phyloP scores from a whole-genome alignment of 2,113 vertebrate genomes.

The Oncorhynchus kisutch region DNA sequence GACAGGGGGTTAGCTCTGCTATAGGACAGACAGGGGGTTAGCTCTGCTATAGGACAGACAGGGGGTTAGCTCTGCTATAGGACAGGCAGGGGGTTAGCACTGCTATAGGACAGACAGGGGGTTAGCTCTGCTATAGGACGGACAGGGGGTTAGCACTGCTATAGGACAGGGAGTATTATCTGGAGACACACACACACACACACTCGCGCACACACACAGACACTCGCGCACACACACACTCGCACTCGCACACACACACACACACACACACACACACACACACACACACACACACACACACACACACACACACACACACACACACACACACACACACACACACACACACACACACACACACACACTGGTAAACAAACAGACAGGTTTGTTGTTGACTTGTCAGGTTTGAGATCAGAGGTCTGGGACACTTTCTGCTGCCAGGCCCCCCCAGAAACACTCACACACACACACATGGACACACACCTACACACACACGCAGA shows the following conservation, averaged over 20 bases:
- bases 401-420: not conserved
- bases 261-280: not conserved
- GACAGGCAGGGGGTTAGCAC: no score
- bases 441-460: not conserved
- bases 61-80: no score
- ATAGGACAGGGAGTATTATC: no score
- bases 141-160: no score
- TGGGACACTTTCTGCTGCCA: not conserved
- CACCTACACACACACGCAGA: not conserved
- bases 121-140: no score
- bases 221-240: no score
- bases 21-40: no score
- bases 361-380: not conserved
- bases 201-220: not conserved
- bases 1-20: no score
- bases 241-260: not conserved
- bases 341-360: slow-evolving; percentile 2
- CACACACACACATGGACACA: not conserved
- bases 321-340: not conserved
- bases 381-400: not conserved
- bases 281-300: not conserved
- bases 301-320: no score
- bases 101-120: no score
- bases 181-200: not conserved
- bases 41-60: no score